Conservation (phyloP, 2,113 vertebrate species). For the Hipposideros armiger region DNA sequence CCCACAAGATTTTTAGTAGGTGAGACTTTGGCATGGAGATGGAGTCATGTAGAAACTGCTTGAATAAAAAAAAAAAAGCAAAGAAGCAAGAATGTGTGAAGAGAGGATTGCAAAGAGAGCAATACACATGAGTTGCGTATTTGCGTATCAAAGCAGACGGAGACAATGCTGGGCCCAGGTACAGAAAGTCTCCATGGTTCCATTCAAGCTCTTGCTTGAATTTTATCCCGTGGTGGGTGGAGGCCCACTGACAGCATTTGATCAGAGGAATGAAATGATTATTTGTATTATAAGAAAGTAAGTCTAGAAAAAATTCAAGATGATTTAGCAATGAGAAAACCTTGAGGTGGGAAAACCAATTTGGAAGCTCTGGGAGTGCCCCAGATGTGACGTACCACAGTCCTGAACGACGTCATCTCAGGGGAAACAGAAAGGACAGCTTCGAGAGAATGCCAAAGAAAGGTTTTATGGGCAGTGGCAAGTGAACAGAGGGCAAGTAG, state of each 20-base stretch:
- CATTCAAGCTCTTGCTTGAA: too few relatives aligned
- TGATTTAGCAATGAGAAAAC: background rate
- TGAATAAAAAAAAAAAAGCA: background rate
- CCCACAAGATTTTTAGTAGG: background rate
- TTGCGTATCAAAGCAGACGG: background rate
- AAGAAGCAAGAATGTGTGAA: background rate
- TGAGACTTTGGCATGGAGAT: background rate
- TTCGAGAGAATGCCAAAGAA: background rate
- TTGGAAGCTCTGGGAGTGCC: background rate
- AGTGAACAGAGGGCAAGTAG: background rate
- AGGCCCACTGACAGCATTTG: background rate
- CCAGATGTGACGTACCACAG: background rate
- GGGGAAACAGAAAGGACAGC: background rate
- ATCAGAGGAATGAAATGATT: background rate
- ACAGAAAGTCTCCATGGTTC: rapidly evolving
- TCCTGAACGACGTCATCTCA: rapidly evolving
- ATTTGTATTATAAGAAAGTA: background rate
- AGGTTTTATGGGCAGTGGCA: background rate
- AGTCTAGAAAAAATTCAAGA: background rate
- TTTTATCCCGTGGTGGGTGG: background rate
- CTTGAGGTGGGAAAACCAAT: background rate
- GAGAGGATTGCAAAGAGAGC: background rate
- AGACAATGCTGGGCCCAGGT: background rate
- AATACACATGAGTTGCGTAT: rapidly evolving
- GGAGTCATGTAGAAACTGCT: background rate